phyloP scores from a whole-genome alignment of 2,797 vertebrate species.

The Rhodeus uyekii region DNA sequence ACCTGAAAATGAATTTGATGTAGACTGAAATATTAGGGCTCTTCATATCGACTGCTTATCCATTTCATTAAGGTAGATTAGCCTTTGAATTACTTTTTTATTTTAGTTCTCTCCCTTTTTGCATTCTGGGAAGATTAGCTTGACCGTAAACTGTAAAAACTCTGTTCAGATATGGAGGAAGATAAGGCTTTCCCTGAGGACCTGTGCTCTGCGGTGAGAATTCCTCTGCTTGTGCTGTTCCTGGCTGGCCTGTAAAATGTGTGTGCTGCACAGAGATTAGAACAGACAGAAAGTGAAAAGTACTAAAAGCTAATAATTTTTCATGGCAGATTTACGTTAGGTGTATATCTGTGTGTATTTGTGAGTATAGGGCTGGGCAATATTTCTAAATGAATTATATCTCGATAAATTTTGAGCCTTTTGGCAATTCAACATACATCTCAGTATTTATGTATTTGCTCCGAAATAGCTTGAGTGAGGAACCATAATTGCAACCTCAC shows the following conservation, averaged over 20 bases:
- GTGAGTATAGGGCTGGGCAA: background rate
- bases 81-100: background rate
- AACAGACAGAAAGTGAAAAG: constrained; percentile 33
- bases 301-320: constrained; percentile 11
- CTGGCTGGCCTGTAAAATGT: constrained; percentile 14
- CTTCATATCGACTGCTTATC: background rate
- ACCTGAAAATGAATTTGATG: background rate
- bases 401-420: background rate
- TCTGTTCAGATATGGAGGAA: constrained; percentile 18
- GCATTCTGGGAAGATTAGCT: background rate
- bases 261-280: constrained; percentile 19
- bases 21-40: background rate
- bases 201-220: constrained; percentile 12
- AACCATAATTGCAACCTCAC: background rate
- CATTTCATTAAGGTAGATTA: background rate
- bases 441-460: background rate
- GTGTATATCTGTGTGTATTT: constrained; percentile 4
- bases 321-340: constrained; percentile 21
- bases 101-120: background rate
- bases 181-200: constrained; percentile 10
- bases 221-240: constrained; percentile 22
- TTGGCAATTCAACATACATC: background rate
- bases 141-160: constrained; percentile 9
- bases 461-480: background rate
- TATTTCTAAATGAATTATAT: constrained; percentile 1